phyloP scores from a whole-genome alignment of 1,140 invertebrate species.

The Brachystomella parvula region DNA sequence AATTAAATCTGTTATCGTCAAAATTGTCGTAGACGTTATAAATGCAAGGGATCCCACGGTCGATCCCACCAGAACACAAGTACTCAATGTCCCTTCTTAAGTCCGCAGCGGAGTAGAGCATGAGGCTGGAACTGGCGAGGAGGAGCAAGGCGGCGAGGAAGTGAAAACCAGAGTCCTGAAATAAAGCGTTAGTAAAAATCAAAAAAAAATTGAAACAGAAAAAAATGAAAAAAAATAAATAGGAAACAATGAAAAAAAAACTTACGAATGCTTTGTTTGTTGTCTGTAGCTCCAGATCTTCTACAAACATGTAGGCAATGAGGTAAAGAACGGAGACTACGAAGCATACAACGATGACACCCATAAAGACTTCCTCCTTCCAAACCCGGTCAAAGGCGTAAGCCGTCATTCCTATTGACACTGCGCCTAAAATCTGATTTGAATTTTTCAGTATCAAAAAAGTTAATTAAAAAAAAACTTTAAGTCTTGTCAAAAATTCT shows the following conservation, averaged over 20 bases:
- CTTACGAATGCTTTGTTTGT: background rate
- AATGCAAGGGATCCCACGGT: conserved; percentile 2
- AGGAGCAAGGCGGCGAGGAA: background rate
- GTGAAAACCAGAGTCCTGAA: conserved; percentile 2
- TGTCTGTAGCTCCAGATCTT: background rate
- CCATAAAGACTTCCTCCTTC: conserved; percentile 8
- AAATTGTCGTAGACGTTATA: background rate
- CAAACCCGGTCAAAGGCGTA: background rate
- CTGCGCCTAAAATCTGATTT: background rate
- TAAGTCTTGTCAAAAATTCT: background rate
- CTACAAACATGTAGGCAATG: background rate
- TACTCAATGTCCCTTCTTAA: background rate
- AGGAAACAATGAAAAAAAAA: background rate
- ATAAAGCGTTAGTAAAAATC: too few relatives aligned
- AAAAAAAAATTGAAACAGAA: too few relatives aligned
- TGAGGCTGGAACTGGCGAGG: background rate
- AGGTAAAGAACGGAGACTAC: background rate
- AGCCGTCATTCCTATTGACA: background rate
- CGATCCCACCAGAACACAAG: conserved; percentile 5
- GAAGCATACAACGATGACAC: background rate
- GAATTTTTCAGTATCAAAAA: too few relatives aligned
- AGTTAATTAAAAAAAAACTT: background rate
- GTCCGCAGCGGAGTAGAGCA: background rate
- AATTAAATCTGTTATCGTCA: background rate
- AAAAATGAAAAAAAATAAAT: background rate